phyloP scores from a whole-genome alignment of 2,888 invertebrate species.

The Drosophila nr. perissopoda region DNA sequence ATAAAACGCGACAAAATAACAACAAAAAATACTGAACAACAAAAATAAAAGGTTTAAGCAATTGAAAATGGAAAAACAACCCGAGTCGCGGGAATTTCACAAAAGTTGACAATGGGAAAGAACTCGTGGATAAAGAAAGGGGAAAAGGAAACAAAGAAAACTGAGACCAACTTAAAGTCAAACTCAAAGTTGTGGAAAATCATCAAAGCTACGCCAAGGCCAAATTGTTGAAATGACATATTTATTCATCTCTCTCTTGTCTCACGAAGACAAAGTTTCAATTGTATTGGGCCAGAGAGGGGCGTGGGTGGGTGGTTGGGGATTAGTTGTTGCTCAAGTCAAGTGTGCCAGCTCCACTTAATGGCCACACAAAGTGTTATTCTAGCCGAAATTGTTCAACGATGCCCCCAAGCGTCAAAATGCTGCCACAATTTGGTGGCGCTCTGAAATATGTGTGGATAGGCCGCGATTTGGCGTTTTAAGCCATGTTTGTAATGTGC shows the following conservation, averaged over 20 bases:
- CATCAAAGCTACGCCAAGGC: constrained; percentile 13
- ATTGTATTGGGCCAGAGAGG: background rate
- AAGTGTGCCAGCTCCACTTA: constrained; percentile 14
- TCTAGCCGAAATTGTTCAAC: constrained; percentile 22
- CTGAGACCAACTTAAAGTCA: constrained; percentile 2
- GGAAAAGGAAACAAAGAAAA: background rate
- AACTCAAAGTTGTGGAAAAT: constrained; percentile 14
- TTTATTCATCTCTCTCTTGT: constrained; percentile 3
- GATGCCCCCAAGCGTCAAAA: constrained; percentile 10
- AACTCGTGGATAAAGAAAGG: background rate
- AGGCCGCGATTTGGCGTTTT: background rate
- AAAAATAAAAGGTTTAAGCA: constrained; percentile 44
- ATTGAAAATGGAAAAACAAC: constrained; percentile 45
- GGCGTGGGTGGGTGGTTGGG: background rate
- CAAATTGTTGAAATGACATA: constrained; percentile 6
- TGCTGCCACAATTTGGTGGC: constrained; percentile 16
- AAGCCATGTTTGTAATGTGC: constrained; percentile 54
- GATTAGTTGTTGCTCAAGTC: background rate
- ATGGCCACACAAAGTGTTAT: constrained; percentile 19
- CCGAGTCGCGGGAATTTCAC: constrained; percentile 32
- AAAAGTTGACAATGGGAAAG: constrained; percentile 48
- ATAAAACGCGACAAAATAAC: constrained; percentile 41
- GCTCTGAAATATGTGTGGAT: background rate
- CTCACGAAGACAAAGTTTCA: constrained; percentile 20
- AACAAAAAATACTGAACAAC: constrained; percentile 5